A percentile compares a stretch with the other conserved stretches of the same genome.
Evolutionary conservation across 2,888 invertebrate genomes (phyloP).

Genomic region (Nudaria mundana): DNA sequence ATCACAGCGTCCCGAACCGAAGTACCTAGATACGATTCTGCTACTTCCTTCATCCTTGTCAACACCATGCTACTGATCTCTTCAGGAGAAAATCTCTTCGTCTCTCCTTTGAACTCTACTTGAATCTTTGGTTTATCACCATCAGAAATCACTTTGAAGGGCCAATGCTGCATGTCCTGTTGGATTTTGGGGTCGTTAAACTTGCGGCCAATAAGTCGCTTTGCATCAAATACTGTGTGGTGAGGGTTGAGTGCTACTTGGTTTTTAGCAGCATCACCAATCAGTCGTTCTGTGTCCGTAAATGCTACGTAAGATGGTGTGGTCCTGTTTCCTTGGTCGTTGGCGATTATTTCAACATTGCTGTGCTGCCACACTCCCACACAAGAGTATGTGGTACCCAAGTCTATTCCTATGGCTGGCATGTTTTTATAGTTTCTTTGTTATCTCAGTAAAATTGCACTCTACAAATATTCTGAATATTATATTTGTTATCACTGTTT

Average conservation of each 20-base stretch:
- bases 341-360: constrained; percentile 92
- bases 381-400: constrained; percentile 94
- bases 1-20: constrained; percentile 87
- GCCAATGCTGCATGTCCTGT: constrained; percentile 91
- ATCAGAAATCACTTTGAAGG: constrained; percentile 86
- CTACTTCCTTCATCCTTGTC: constrained; percentile 74
- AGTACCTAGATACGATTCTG: constrained; percentile 74
- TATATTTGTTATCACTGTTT: constrained; percentile 13
- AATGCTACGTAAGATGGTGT: constrained; percentile 95
- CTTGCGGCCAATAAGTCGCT: constrained; percentile 90
- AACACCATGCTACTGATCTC: constrained; percentile 86
- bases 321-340: constrained; percentile 93
- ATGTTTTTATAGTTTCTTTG: constrained; percentile 31
- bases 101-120: constrained; percentile 84
- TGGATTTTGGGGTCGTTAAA: constrained; percentile 89
- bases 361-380: constrained; percentile 93
- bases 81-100: constrained; percentile 84
- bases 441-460: too few relatives aligned
- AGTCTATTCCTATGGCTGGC: constrained; percentile 80
- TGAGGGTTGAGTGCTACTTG: constrained; percentile 89
- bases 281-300: constrained; percentile 90
- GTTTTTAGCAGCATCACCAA: constrained; percentile 93
- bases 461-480: too few relatives aligned
- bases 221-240: constrained; percentile 87
- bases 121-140: constrained; percentile 85